Evolutionary conservation across 2,797 vertebrate species (phyloP).

Genomic region (Percopsis omiscomaycus): DNA sequence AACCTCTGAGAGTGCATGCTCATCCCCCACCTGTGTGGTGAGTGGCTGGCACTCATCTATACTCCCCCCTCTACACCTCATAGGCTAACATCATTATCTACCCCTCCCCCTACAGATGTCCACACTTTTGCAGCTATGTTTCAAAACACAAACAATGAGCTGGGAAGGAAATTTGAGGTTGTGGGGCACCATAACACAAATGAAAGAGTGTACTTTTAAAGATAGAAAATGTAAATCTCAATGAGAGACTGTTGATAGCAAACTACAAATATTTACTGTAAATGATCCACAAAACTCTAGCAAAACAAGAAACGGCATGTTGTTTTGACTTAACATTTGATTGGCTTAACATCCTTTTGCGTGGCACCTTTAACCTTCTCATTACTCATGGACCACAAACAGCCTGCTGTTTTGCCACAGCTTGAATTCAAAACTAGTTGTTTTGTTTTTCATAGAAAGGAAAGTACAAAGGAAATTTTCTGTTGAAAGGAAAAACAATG

Average conservation of each 20-base stretch:
- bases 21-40: too few species aligned
- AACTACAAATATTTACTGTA: too few species aligned
- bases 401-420: conserved; percentile 23
- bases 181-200: too few species aligned
- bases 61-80: too few species aligned
- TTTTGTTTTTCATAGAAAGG: conserved; percentile 30
- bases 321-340: conserved; percentile 61
- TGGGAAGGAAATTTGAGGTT: too few species aligned
- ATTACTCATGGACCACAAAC: conserved; percentile 64
- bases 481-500: conserved; percentile 36
- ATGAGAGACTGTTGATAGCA: neutral
- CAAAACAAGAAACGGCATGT: neutral
- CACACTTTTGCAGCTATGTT: too few species aligned
- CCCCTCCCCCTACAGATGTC: too few species aligned
- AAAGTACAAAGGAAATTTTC: conserved; percentile 1
- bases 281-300: neutral
- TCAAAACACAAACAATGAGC: too few species aligned
- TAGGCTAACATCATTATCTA: too few species aligned
- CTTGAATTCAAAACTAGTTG: conserved; percentile 50
- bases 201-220: too few species aligned
- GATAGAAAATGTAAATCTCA: neutral
- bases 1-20: too few species aligned
- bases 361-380: conserved; percentile 60
- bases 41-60: too few species aligned
- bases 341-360: conserved; percentile 65